Evolutionary conservation across 2,888 invertebrate genomes (phyloP), one percentile per base, ranked within the genome.

Genomic region (Dicyrtomina minuta): DNA sequence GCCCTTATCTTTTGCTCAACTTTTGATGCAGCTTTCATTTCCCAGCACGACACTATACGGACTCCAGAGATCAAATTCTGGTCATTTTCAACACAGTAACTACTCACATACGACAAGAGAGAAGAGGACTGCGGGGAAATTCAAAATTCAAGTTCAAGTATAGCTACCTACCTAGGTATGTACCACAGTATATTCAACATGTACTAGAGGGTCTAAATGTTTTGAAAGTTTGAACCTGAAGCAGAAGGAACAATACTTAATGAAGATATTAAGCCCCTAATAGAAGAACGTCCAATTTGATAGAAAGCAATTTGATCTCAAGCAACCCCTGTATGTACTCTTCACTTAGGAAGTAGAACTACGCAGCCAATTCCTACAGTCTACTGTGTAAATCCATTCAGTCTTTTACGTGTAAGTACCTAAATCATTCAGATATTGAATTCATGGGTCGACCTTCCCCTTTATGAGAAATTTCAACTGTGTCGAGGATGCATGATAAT

Each of bases 261-360:
- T 58, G 39, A 58, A 58, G 20, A 58, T 33, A 55, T 55, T 55
- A 58, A 58, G 58, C 58, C 39, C 20, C 26, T 53, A 53, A 53
- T 53, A 53, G 53, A 53, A 53, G 53, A 53, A 53, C 26, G 53
- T 24, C 13, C 26, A 53, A 53, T 53, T 33, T 33, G 33, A 53
- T 53, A 53, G 22, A 53, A 20, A 53, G 53, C 53, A 53, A 53
- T 53, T 53, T 53, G 53, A 53, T 53, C 26, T 53, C 53, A 53
- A 24, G 46, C 3, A 15, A n/a, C 3, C 46, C 15, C 43, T 41
- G 43, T 41, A 13, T 41, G 13, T 46, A 49, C 22, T 8, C 6
- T n/a, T 17, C 8, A 49, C n/a, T 53, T 24, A 8, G 24, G 1
- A 5, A 3, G 22, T 53, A 24, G 3, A 12, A 22, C 22, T 13